Evolutionary conservation across 2,888 invertebrate species (phyloP).

Genomic region (Aporophyla nigra): DNA sequence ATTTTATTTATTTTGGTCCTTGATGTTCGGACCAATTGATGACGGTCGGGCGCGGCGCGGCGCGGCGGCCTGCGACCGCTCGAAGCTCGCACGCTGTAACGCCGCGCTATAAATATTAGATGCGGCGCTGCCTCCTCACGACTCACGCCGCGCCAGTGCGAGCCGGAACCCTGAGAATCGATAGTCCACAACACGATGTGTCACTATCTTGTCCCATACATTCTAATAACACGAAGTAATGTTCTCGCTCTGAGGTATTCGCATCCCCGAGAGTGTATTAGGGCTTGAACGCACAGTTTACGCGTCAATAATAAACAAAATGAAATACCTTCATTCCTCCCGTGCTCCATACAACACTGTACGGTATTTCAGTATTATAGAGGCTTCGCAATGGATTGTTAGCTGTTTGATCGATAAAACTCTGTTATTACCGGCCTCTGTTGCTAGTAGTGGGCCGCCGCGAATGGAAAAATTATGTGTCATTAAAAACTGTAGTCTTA

Average conservation of each 20-base stretch:
- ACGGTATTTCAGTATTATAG: slow-evolving; percentile 55
- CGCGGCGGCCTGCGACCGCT: slow-evolving; percentile 67
- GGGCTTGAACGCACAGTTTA: slow-evolving; percentile 69
- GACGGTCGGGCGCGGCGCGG: slow-evolving; percentile 70
- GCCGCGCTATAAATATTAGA: slow-evolving; percentile 82
- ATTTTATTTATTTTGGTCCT: slow-evolving; percentile 75
- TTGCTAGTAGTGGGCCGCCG: neutral
- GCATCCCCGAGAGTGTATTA: slow-evolving; percentile 72
- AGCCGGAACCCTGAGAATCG: slow-evolving; percentile 74
- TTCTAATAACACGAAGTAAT: slow-evolving; percentile 75
- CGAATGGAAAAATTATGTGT: slow-evolving; percentile 26
- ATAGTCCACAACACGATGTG: slow-evolving; percentile 77
- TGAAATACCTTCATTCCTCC: slow-evolving; percentile 65
- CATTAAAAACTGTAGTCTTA: slow-evolving; percentile 17
- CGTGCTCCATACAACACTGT: slow-evolving; percentile 43
- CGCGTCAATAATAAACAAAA: slow-evolving; percentile 72
- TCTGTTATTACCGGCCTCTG: slow-evolving; percentile 34
- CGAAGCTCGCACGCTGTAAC: slow-evolving; percentile 71
- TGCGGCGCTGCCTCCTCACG: slow-evolving; percentile 71
- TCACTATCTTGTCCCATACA: slow-evolving; percentile 67
- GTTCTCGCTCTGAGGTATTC: slow-evolving; percentile 70
- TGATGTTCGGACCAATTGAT: slow-evolving; percentile 75
- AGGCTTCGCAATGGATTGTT: slow-evolving; percentile 47
- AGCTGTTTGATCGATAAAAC: slow-evolving; percentile 70
- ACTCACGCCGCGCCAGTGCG: slow-evolving; percentile 66